A percentile compares a stretch with the other conserved stretches of the same genome.
Conservation (phyloP, 2,888 invertebrate genomes). For the Chrysomela aeneicollis region DNA sequence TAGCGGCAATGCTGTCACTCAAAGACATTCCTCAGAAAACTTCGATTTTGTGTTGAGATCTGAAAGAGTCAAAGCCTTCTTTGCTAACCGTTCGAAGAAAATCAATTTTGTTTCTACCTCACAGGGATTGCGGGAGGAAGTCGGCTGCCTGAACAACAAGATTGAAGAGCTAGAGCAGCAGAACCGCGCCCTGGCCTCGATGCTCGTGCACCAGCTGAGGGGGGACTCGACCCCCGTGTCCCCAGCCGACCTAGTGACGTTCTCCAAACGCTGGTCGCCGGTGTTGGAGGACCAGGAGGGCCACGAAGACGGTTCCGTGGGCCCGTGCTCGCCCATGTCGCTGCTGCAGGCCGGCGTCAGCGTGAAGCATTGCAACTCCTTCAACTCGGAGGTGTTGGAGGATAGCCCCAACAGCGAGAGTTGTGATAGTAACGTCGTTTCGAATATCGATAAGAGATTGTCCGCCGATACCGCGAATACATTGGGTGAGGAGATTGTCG, state of each 20-base stretch:
- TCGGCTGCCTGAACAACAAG: constrained; percentile 74
- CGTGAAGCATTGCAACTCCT: constrained; percentile 60
- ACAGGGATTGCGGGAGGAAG: constrained; percentile 81
- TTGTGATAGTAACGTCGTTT: constrained; percentile 46
- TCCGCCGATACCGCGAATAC: constrained; percentile 55
- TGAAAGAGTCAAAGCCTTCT: too few species aligned
- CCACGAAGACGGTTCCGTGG: constrained; percentile 21
- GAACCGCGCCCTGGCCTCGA: constrained; percentile 75
- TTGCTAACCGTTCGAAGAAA: not conserved
- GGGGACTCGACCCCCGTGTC: constrained; percentile 49
- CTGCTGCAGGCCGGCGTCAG: constrained; percentile 52
- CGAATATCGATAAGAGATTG: constrained; percentile 53
- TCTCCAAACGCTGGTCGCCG: constrained; percentile 36
- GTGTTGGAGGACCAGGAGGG: constrained; percentile 28
- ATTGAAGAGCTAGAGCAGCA: constrained; percentile 82
- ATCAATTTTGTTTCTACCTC: constrained; percentile 30
- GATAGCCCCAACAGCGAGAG: constrained; percentile 42
- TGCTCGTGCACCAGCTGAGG: constrained; percentile 72
- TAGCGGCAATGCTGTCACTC: too few species aligned
- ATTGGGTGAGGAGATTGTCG: constrained; percentile 47
- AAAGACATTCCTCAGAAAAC: too few species aligned
- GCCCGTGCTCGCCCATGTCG: constrained; percentile 40
- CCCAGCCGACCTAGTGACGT: constrained; percentile 35
- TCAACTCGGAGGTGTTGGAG: constrained; percentile 58
- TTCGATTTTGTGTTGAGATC: too few species aligned